phyloP scores from a whole-genome alignment of 1,140 invertebrate genomes.

The Heliconius nattereri region DNA sequence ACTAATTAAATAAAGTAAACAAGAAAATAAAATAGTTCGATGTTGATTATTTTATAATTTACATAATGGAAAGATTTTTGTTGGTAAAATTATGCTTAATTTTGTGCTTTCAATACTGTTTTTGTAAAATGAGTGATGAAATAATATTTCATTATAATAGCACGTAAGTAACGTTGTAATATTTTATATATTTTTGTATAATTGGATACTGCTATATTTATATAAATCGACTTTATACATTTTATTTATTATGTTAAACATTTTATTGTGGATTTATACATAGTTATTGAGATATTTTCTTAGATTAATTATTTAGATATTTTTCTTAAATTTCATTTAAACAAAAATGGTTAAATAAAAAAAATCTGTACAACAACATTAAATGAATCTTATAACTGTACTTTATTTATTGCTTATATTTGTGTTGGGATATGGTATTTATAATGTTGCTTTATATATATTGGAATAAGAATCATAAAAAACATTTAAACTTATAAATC shows the following conservation, averaged over 20 bases:
- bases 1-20: conserved; percentile 6
- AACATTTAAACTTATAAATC: too few relatives aligned
- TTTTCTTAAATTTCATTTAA: too few relatives aligned
- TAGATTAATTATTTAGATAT: too few relatives aligned
- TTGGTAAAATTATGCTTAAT: conserved; percentile 28
- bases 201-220: neutral
- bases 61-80: conserved; percentile 21
- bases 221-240: neutral
- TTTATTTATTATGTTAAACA: neutral
- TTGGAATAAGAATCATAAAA: too few relatives aligned
- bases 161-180: conserved; percentile 54
- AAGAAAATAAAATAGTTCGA: neutral
- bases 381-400: too few relatives aligned
- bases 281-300: too few relatives aligned
- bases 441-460: too few relatives aligned
- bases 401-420: too few relatives aligned
- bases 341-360: too few relatives aligned
- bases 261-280: too few relatives aligned
- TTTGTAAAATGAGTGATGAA: conserved; percentile 47
- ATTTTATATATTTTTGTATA: neutral
- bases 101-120: conserved; percentile 30
- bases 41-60: neutral
- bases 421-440: too few relatives aligned
- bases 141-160: conserved; percentile 74
- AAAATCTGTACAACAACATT: too few relatives aligned